phyloP scores from a whole-genome alignment of 1,140 invertebrate genomes.

The Plectrocnemia conspersa region DNA sequence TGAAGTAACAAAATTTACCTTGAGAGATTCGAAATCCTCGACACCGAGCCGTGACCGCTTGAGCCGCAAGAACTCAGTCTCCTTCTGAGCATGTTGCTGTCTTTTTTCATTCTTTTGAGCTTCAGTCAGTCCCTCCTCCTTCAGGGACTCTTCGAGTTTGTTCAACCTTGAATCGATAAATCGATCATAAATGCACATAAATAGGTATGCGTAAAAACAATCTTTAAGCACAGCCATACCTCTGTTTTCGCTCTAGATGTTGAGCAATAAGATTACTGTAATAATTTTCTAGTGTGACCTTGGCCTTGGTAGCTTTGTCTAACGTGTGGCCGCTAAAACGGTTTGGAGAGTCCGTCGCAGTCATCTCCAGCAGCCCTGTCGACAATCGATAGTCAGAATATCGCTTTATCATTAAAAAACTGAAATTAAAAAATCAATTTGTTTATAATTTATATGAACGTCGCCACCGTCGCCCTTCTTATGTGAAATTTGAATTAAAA shows the following conservation, averaged over 20 bases:
- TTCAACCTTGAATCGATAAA: slow-evolving; percentile 60
- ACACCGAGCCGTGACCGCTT: slow-evolving; percentile 95
- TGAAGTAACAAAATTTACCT: slow-evolving; percentile 57
- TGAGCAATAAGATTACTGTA: slow-evolving; percentile 97
- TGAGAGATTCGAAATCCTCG: slow-evolving; percentile 97
- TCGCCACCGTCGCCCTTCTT: background rate
- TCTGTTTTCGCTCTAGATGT: slow-evolving; percentile 93
- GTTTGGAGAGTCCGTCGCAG: slow-evolving; percentile 71
- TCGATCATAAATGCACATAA: background rate
- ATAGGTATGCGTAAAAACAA: background rate
- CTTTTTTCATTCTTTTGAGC: slow-evolving; percentile 83
- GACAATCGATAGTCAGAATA: slow-evolving; percentile 1
- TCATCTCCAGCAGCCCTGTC: slow-evolving; percentile 51
- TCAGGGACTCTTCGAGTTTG: slow-evolving; percentile 89
- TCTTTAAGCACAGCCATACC: slow-evolving; percentile 49
- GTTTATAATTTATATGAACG: background rate
- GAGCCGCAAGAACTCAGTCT: slow-evolving; percentile 95
- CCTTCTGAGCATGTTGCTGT: slow-evolving; percentile 93
- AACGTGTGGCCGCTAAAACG: slow-evolving; percentile 93
- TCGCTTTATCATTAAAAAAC: no score
- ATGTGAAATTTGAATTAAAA: background rate
- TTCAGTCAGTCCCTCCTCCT: slow-evolving; percentile 85
- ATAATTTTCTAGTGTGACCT: slow-evolving; percentile 98
- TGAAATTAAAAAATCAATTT: slow-evolving; percentile 11
- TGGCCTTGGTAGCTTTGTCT: slow-evolving; percentile 98